Conservation (phyloP, 2,113 vertebrate genomes). For the Miniopterus natalensis region DNA sequence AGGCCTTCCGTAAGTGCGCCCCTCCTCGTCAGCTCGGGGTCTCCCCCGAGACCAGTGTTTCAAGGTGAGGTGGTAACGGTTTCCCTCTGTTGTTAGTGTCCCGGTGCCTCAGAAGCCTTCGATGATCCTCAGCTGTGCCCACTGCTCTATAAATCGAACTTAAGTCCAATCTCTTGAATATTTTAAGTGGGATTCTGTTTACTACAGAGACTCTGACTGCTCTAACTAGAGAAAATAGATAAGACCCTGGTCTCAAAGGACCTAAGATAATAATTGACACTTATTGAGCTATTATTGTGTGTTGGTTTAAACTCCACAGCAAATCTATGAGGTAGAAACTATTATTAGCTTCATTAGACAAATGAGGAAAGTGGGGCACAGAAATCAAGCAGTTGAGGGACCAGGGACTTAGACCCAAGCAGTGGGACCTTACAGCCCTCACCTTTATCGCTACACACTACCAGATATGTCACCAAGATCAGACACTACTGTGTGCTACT, state of each 20-base stretch:
- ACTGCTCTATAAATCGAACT: neutral
- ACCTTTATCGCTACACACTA: neutral
- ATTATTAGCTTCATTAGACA: neutral
- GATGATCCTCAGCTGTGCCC: neutral
- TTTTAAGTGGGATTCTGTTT: neutral
- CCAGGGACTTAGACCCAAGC: neutral
- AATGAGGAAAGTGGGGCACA: neutral
- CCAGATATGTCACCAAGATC: neutral
- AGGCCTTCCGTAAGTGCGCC: neutral
- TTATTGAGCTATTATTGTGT: neutral
- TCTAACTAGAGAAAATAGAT: neutral
- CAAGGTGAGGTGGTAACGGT: neutral
- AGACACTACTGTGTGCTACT: accelerated
- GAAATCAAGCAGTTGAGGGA: neutral
- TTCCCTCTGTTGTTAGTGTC: neutral
- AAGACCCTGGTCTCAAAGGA: neutral
- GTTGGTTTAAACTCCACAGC: neutral
- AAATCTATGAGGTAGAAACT: neutral
- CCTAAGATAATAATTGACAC: neutral
- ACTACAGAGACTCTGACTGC: neutral
- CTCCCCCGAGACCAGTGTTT: neutral
- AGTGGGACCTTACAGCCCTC: neutral
- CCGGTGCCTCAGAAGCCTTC: neutral
- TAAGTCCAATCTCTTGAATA: slow-evolving; percentile 28
- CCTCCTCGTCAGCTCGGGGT: neutral